phyloP scores from a whole-genome alignment of 2,113 vertebrate genomes.

The Colaptes auratus region DNA sequence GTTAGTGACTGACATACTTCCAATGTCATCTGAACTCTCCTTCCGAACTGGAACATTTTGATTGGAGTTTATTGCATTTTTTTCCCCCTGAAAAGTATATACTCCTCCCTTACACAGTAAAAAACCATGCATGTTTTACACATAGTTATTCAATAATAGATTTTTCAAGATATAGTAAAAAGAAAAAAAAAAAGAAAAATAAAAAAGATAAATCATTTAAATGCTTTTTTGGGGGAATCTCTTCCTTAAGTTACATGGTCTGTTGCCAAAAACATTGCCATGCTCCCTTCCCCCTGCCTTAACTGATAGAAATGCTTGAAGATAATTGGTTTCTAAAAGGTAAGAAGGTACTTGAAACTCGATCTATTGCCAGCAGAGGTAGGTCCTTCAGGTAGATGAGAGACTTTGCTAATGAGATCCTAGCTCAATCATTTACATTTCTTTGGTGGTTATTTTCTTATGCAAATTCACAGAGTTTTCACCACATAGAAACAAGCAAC shows the following conservation, averaged over 20 bases:
- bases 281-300: neutral
- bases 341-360: slow-evolving; percentile 67
- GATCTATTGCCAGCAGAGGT: slow-evolving; percentile 8
- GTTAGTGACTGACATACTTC: neutral
- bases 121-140: neutral
- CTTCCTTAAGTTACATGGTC: neutral
- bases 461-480: slow-evolving; percentile 54
- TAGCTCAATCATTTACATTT: slow-evolving; percentile 53
- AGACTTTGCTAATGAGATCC: slow-evolving; percentile 57
- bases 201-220: neutral
- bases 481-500: slow-evolving; percentile 26
- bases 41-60: neutral
- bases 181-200: too few relatives aligned
- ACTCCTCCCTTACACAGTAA: neutral
- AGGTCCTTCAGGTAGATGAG: slow-evolving; percentile 60
- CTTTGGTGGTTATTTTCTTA: slow-evolving; percentile 67
- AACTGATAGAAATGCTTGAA: slow-evolving; percentile 31
- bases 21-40: neutral
- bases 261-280: neutral
- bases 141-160: neutral
- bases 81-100: neutral
- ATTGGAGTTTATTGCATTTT: neutral
- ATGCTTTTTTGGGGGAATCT: neutral
- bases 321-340: slow-evolving; percentile 64
- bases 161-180: neutral